These are phyloP conservation scores for Copsychus sechellarum DNA, from an alignment of 2,113 vertebrate genomes.

Conservation along the genomic window DNA sequence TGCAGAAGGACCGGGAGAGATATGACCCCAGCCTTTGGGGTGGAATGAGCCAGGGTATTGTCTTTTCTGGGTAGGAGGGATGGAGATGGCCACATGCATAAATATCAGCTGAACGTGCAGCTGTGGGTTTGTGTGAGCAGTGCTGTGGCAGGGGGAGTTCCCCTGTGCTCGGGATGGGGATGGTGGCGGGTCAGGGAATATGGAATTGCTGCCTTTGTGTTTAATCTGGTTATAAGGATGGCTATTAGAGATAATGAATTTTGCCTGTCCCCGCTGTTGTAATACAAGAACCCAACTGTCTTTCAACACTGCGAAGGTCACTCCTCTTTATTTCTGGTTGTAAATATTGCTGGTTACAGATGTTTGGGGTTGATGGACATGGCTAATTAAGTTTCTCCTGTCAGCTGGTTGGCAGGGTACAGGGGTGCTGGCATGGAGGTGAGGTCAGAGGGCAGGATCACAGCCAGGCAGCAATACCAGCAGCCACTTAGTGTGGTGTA, in stretches of 20 bases:
- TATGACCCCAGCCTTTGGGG: background rate
- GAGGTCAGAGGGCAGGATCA: background rate
- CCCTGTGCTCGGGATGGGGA: background rate
- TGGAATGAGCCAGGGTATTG: background rate
- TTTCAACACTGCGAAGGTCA: conserved; percentile 65
- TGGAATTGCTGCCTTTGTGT: conserved; percentile 47
- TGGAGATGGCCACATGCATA: background rate
- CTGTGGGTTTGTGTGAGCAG: background rate
- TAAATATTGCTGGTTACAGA: conserved; percentile 68
- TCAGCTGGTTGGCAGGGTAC: conserved; percentile 35
- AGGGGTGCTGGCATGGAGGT: background rate
- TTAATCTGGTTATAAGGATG: conserved; percentile 61
- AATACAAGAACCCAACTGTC: conserved; percentile 73
- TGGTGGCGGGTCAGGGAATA: background rate
- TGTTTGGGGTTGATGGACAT: conserved; percentile 51
- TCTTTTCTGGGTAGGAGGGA: background rate
- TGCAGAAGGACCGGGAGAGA: background rate
- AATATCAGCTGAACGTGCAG: background rate
- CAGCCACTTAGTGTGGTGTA: fast-evolving
- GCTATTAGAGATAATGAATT: conserved; percentile 71
- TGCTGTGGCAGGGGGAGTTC: background rate
- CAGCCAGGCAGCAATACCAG: background rate
- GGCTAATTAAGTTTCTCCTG: conserved; percentile 48
- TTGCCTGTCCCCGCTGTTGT: conserved; percentile 59
- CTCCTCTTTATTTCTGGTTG: conserved; percentile 70